phyloP scores from a whole-genome alignment of 2,113 vertebrate species.

The Colaptes auratus region DNA sequence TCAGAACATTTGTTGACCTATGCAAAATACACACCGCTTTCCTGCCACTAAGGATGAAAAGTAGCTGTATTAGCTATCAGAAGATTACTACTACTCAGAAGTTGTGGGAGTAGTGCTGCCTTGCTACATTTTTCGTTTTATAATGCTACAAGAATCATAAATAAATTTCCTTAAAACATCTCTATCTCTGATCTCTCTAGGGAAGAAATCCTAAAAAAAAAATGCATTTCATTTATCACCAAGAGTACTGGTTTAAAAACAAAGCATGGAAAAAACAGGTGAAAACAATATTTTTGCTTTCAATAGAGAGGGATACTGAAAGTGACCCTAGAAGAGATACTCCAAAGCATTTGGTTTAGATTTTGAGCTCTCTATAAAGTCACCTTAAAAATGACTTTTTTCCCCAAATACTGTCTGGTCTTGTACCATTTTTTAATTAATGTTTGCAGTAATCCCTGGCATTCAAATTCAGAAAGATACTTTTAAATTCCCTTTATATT shows the following conservation, averaged over 20 bases:
- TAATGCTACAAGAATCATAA: not conserved
- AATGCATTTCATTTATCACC: not conserved
- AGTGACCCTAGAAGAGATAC: not conserved
- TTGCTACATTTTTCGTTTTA: not conserved
- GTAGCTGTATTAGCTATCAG: not conserved
- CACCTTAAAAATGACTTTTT: not conserved
- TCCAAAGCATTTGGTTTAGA: not conserved
- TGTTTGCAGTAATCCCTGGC: not conserved
- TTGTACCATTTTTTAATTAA: not conserved
- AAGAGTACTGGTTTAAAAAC: not conserved
- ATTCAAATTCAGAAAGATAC: not conserved
- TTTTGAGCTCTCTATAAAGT: not conserved
- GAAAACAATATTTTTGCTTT: not conserved
- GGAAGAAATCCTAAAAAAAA: not conserved
- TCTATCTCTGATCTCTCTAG: not conserved
- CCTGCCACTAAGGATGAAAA: not conserved
- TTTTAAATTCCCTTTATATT: not conserved
- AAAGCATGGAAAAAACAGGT: not conserved
- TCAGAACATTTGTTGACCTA: not conserved
- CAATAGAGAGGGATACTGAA: not conserved
- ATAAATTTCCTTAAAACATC: not conserved
- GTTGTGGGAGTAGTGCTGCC: not conserved
- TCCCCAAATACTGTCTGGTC: not conserved
- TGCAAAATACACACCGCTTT: not conserved
- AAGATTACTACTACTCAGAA: not conserved